Evolutionary conservation across 2,797 vertebrate species (phyloP), one percentile per base, ranked within the genome.

Genomic region (Esox lucius): DNA sequence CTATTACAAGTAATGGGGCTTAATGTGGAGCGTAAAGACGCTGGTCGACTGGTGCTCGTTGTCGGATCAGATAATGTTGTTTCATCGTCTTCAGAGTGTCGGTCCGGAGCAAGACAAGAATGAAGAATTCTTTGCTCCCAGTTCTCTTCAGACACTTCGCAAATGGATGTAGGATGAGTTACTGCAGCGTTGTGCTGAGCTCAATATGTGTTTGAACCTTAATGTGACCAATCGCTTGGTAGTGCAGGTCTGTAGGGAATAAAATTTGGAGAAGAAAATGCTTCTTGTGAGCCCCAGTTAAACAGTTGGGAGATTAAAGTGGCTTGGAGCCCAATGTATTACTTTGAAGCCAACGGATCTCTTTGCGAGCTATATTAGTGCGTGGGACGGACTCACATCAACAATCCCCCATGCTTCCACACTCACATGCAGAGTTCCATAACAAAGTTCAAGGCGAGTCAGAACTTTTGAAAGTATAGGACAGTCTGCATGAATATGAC

Each of bases 1-100:
- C 78, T 75, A 75, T 90, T 92, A 89, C 90, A 87, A 78, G 74
- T 91, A 90, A 92, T 92, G 84, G 78, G 17, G 61, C 62, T 65
- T 90, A 91, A 88, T 86, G 81, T 73, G 75, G 74, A 80, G 51
- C 69, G 78, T 79, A 31, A 75, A 75, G 74, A 83, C 77, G 74
- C 82, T 89, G 76, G 71, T 68, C 35, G 77, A 77, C 74, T 74
- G 77, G 82, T 78, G 72, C 83, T 70, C 77, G 80, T 81, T 76
- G 84, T 77, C 51, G 70, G 72, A 81, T 86, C 76, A 75, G 62
- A 77, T 89, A 89, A 80, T 83, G 73, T 80, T 15, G 19, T 53
- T 53, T 53, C 49, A 76, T 71, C 75, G 72, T 82, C 70, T 83
- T 65, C 66, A 42, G 79, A 61, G 69, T 68, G 69, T 64, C 64